Evolutionary conservation across 2,113 vertebrate genomes (phyloP).

Genomic region (Hirundichthys speculiger): DNA sequence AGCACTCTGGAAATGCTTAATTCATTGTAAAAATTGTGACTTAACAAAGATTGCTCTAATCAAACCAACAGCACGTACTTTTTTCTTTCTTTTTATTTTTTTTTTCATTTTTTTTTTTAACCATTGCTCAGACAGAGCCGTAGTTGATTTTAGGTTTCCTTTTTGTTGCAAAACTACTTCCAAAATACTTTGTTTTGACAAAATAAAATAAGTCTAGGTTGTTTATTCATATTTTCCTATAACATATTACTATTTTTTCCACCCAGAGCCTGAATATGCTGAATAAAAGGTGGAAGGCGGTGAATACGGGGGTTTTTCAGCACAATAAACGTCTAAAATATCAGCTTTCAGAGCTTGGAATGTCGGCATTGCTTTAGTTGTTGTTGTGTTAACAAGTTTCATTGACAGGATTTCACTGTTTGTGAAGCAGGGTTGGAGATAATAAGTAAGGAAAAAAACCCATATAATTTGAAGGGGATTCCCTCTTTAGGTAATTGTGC

Average conservation of each 20-base stretch:
- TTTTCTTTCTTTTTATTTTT: too few species aligned
- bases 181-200: background rate
- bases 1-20: too few species aligned
- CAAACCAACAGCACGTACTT: background rate
- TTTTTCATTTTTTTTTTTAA: too few species aligned
- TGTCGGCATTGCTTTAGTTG: conserved; percentile 7
- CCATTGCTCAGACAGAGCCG: background rate
- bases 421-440: background rate
- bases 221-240: background rate
- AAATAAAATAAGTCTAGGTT: background rate
- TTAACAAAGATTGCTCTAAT: background rate
- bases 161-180: too few species aligned
- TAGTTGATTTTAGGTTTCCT: too few species aligned
- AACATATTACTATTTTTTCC: background rate
- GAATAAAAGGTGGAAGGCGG: background rate
- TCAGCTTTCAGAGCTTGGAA: background rate
- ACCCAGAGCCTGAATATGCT: background rate
- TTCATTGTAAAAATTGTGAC: too few species aligned
- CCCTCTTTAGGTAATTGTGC: conserved; percentile 8
- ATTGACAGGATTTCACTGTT: conserved; percentile 22
- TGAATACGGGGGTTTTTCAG: conserved; percentile 2
- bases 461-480: conserved; percentile 25
- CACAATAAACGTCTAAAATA: background rate
- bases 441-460: conserved; percentile 22
- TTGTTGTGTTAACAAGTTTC: conserved; percentile 18